Evolutionary conservation across 2,888 invertebrate species (phyloP).

Genomic region (Tricholauxania praeusta): DNA sequence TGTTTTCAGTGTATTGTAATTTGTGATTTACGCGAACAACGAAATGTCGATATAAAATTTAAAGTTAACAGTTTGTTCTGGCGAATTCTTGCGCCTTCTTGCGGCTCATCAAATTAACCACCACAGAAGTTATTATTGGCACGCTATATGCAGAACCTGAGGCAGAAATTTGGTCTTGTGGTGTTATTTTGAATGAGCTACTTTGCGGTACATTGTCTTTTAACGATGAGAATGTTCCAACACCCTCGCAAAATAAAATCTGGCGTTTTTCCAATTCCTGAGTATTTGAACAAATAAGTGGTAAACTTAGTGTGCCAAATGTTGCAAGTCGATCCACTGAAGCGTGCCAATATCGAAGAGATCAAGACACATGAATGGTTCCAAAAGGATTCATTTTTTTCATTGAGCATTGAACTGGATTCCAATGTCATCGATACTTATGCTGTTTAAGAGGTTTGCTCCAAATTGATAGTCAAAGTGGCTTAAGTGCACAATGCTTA

Average conservation of each 20-base stretch:
- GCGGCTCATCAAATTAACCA: constrained; percentile 99
- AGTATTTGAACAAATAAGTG: constrained; percentile 95
- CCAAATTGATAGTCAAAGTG: constrained; percentile 95
- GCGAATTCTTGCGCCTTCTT: constrained; percentile 96
- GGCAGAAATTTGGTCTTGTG: constrained; percentile 99
- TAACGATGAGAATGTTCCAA: constrained; percentile 99
- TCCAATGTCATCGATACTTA: constrained; percentile 98
- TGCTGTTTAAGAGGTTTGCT: constrained; percentile 90
- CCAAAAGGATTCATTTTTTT: constrained; percentile 95
- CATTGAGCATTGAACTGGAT: constrained; percentile 97
- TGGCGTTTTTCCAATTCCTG: constrained; percentile 98
- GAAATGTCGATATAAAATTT: too few species aligned
- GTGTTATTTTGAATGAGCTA: constrained; percentile 98
- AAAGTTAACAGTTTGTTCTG: too few species aligned
- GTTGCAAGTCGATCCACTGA: constrained; percentile 98
- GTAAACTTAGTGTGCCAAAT: constrained; percentile 94
- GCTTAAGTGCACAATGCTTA: constrained; percentile 95
- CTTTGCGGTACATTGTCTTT: constrained; percentile 97
- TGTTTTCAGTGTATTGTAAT: too few species aligned
- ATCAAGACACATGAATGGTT: constrained; percentile 99
- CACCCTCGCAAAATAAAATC: constrained; percentile 95
- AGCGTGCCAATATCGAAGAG: constrained; percentile 95
- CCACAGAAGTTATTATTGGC: constrained; percentile 97
- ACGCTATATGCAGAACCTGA: constrained; percentile 99
- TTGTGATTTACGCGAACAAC: too few species aligned